Base-by-base conservation (phyloP, 2,888 invertebrate genomes). In the Oscheius sp. region DNA sequence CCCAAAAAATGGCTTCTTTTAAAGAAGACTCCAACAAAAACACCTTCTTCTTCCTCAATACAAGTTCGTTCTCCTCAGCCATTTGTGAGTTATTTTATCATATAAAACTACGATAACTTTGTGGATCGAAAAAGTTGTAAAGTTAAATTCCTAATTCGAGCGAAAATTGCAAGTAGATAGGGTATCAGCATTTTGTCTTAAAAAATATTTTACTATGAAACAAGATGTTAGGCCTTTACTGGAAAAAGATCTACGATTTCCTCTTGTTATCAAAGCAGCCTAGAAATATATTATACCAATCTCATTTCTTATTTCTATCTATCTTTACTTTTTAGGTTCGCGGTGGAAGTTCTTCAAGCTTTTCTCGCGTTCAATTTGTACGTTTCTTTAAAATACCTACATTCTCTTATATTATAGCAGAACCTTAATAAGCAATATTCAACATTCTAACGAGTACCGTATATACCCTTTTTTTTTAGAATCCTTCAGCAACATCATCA, bases 351-450 rank as follows among this genome's bases (percentile, higher is more conserved):
- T 48, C 50, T n/a, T 52, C 69, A 15, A 50, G 65, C 25, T 75
- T 70, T 68, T 75, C 76, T n/a, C 76, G 74, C 25, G 76, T 79
- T 4, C 66, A 70, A 17, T 79, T 79, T 72, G 79, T 79, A 64
- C 65, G 79, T 66, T 39, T 45, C 23, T 63, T 45, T 17, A 20
- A n/a, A n/a, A n/a, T n/a, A n/a, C n/a, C n/a, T n/a, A n/a, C n/a
- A n/a, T 33, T 29, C 20, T 53, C 6, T 2, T 58, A 10, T 29
- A 39, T 42, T 27, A 27, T 46, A 15, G 46, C 17, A 10, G 6
- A 37, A 37, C n/a, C n/a, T n/a, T n/a, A n/a, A n/a, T n/a, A n/a
- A n/a, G n/a, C n/a, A n/a, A n/a, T n/a, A n/a, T n/a, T n/a, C n/a
- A n/a, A n/a, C n/a, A n/a, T n/a, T n/a, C n/a, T n/a, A n/a, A n/a